A percentile compares a stretch with the other conserved stretches of the same genome.
phyloP scores from a whole-genome alignment of 2,113 vertebrate genomes.

The Tinamus guttatus region DNA sequence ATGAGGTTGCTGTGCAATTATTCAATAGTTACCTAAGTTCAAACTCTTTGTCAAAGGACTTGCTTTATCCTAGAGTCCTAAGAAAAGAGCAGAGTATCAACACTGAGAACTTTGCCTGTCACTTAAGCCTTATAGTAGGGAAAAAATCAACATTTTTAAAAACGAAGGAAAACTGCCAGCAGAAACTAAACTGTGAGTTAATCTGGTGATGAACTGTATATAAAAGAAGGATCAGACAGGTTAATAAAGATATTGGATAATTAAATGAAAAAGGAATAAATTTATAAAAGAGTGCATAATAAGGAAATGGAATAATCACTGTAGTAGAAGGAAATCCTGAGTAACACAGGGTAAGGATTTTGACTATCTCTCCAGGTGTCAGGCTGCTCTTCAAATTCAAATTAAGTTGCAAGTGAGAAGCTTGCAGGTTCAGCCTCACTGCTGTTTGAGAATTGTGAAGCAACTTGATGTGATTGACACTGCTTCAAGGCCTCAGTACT shows the following conservation, averaged over 20 bases:
- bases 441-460: background rate
- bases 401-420: constrained; percentile 32
- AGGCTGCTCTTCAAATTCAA: constrained; percentile 8
- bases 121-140: background rate
- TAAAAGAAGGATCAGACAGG: background rate
- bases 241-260: too few species aligned
- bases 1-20: background rate
- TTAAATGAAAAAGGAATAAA: background rate
- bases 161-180: background rate
- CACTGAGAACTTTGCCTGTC: background rate
- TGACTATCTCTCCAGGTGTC: background rate
- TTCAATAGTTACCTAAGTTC: background rate
- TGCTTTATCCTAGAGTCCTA: background rate
- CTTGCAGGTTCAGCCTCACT: constrained; percentile 37
- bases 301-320: background rate
- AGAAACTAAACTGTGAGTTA: background rate
- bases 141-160: background rate
- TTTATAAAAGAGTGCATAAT: background rate
- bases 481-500: background rate
- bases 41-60: background rate
- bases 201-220: background rate
- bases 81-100: background rate
- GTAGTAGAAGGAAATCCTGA: background rate
- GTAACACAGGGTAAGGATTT: background rate
- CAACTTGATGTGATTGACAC: background rate